Conservation (phyloP, 1,140 invertebrate genomes). For the Drosophila lacteicornis region DNA sequence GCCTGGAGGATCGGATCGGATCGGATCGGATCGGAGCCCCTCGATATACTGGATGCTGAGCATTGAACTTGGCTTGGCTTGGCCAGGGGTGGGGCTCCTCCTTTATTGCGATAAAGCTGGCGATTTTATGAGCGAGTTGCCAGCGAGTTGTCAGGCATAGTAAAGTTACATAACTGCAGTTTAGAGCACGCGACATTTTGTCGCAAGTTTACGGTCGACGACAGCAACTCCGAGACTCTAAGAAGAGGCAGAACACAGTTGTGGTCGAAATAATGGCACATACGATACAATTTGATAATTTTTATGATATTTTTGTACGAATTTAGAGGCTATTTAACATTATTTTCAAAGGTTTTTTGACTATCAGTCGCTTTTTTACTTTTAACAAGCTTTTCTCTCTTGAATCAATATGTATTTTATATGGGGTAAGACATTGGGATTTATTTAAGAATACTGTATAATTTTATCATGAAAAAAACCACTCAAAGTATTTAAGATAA, state of each 20-base stretch:
- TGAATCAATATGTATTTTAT: background rate
- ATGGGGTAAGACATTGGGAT: too few species aligned
- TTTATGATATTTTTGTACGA: background rate
- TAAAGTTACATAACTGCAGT: constrained; percentile 83
- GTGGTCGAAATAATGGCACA: background rate
- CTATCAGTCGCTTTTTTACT: background rate
- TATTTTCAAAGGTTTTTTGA: too few species aligned
- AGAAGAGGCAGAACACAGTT: background rate
- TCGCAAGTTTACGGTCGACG: constrained; percentile 77
- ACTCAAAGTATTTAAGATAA: too few species aligned
- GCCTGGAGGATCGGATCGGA: background rate
- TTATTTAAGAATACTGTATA: too few species aligned
- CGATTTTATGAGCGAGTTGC: constrained; percentile 63
- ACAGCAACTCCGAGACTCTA: constrained; percentile 4
- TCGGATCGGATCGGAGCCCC: background rate
- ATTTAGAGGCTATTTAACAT: background rate
- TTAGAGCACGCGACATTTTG: constrained; percentile 82
- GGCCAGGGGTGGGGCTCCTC: background rate
- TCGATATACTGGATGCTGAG: constrained; percentile 4
- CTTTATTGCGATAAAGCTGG: constrained; percentile 66
- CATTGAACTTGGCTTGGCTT: background rate
- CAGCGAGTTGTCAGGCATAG: constrained; percentile 75
- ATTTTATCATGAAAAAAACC: too few species aligned
- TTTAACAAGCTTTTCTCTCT: background rate
- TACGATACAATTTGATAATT: too few species aligned